Conservation (phyloP, 2,888 invertebrate genomes). For the Polymixis lichenea region DNA sequence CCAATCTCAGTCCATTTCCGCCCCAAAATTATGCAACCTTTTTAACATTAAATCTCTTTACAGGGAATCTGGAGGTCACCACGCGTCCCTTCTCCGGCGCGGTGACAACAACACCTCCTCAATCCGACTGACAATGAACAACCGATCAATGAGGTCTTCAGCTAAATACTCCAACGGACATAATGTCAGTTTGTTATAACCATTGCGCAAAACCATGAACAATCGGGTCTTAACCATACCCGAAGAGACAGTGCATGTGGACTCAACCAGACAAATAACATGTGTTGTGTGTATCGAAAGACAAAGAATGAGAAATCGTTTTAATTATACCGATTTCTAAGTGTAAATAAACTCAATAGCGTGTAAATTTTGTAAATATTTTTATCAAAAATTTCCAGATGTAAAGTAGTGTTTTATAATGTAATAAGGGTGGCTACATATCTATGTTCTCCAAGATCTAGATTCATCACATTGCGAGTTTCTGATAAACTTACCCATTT, state of each 20-base stretch:
- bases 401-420: conserved; percentile 45
- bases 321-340: conserved; percentile 63
- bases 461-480: neutral
- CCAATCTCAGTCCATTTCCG: neutral
- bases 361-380: conserved; percentile 53
- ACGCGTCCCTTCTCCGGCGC: conserved; percentile 83
- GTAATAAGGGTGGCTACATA: conserved; percentile 36
- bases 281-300: conserved; percentile 75
- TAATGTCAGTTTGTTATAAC: conserved; percentile 85
- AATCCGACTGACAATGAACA: conserved; percentile 81
- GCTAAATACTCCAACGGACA: conserved; percentile 84
- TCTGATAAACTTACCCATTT: neutral
- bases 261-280: conserved; percentile 64
- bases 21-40: neutral
- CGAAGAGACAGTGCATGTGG: conserved; percentile 66
- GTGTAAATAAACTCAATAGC: conserved; percentile 20
- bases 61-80: conserved; percentile 85
- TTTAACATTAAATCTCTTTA: conserved; percentile 48
- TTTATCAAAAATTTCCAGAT: neutral
- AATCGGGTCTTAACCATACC: conserved; percentile 56
- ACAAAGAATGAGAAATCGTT: conserved; percentile 65
- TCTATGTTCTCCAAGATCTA: neutral
- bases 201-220: conserved; percentile 62
- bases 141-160: conserved; percentile 83
- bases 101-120: conserved; percentile 86